Base-by-base conservation (phyloP, 2,113 vertebrate genomes). In the Ciconia boyciana region DNA sequence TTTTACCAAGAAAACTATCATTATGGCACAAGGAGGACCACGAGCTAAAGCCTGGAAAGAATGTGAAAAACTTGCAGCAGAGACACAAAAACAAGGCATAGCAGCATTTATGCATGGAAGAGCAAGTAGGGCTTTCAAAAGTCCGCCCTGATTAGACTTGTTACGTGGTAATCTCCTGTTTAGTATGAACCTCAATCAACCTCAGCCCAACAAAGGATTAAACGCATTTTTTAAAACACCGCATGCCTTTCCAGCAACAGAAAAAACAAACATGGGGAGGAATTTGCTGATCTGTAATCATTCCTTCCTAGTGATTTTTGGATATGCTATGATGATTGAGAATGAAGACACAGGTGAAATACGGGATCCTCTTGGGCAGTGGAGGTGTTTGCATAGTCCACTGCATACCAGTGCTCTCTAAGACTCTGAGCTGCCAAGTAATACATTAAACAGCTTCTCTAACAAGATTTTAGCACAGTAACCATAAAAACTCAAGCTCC, bases 81-180 rank as follows among this genome's bases (percentile, higher is more conserved):
- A 95, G 58, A 94, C 54, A 66, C 16, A 28, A 93, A 93, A 82
- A 83, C 57, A 86, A 94, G 16, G 24, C 94, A 87, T 83, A 91
- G 97, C 96, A 95, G 91, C 61, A 10, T 92, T 98, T 97, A 88
- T 92, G 96, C 95, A 96, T 21, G 88, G 95, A 94, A 94, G 93
- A 94, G 88, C 92, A 91, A 94, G 66, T n/a, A 83, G 24, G 43
- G 94, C 96, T 98, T 97, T 97, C 92, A 96, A 88, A 97, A 97
- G 95, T 96, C 91, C 4, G 1, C 83, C 89, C 91, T 96, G 91
- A 96, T 98, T 96, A 98, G 87, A 91, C 91, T 95, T 72, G 90
- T 72, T 95, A 90, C 5, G 13, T 41, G 36, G 61, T 94, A 92
- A 97, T 95, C 95, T 96, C 93, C 89, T 92, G 86, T 85, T 97